Percentiles rank a stretch among this genome's conserved stretches.
These are phyloP conservation scores for Embiotoca jacksoni DNA, from an alignment of 2,113 vertebrate genomes.

Conservation along the genomic window DNA sequence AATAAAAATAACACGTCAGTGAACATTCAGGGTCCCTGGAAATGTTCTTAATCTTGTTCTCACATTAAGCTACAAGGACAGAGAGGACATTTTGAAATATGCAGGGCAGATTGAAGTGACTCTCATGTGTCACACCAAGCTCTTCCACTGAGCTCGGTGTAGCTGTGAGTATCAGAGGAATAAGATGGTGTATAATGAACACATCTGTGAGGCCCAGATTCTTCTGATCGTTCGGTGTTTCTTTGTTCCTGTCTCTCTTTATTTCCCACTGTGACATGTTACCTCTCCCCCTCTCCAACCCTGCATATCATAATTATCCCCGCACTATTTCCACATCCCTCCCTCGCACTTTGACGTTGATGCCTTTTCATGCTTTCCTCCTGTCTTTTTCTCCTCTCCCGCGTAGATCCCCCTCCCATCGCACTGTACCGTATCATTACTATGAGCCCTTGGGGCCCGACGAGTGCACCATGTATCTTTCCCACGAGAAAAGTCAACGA, in stretches of 20 bases:
- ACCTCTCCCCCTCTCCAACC: constrained; percentile 17
- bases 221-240: constrained; percentile 60
- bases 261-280: constrained; percentile 23
- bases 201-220: constrained; percentile 39
- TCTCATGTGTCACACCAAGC: constrained; percentile 14
- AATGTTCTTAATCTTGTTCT: not conserved
- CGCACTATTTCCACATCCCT: constrained; percentile 43
- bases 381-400: constrained; percentile 30
- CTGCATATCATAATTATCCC: constrained; percentile 51
- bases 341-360: constrained; percentile 29
- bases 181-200: constrained; percentile 58
- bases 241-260: constrained; percentile 53
- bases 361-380: constrained; percentile 21
- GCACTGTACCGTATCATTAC: constrained; percentile 93
- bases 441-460: constrained; percentile 90
- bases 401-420: constrained; percentile 78
- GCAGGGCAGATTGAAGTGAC: constrained; percentile 21
- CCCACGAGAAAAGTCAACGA: constrained; percentile 89
- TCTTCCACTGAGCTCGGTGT: constrained; percentile 29
- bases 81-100: constrained; percentile 36
- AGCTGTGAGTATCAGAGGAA: constrained; percentile 44
- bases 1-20: not conserved
- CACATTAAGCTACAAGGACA: not conserved
- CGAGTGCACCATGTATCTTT: constrained; percentile 95
- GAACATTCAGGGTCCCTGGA: not conserved